A percentile compares a stretch with the other conserved stretches of the same genome.
Evolutionary conservation across 2,888 invertebrate species (phyloP).

Genomic region (Julus scandinavius): DNA sequence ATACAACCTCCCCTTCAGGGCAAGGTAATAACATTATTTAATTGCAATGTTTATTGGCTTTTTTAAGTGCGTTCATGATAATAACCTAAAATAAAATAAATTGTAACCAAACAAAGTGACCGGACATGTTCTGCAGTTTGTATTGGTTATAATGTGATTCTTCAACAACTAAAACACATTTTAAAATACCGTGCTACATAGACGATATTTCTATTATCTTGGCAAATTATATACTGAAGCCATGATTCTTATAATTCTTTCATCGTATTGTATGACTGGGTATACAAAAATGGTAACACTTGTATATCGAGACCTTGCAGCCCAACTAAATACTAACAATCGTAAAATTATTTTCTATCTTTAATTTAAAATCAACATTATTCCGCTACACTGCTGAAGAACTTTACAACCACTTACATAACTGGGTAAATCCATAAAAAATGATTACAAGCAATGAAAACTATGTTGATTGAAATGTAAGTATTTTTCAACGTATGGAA

Average conservation of each 20-base stretch:
- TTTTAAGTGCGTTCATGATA: conserved; percentile 1
- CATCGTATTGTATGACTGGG: too few species aligned
- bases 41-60: neutral
- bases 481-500: neutral
- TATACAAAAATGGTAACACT: too few species aligned
- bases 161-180: neutral
- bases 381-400: neutral
- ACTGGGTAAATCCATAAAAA: neutral
- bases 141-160: neutral
- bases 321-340: too few species aligned
- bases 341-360: neutral
- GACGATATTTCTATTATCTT: neutral
- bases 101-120: neutral
- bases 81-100: conserved; percentile 1
- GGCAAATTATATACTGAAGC: too few species aligned
- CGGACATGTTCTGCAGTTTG: neutral
- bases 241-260: too few species aligned
- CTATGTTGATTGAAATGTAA: neutral
- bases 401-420: conserved; percentile 4
- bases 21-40: neutral
- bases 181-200: neutral
- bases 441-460: neutral
- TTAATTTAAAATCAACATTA: neutral
- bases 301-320: too few species aligned
- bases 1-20: neutral